Base-by-base conservation (phyloP, 2,888 invertebrate species). In the Euclidia mi region DNA sequence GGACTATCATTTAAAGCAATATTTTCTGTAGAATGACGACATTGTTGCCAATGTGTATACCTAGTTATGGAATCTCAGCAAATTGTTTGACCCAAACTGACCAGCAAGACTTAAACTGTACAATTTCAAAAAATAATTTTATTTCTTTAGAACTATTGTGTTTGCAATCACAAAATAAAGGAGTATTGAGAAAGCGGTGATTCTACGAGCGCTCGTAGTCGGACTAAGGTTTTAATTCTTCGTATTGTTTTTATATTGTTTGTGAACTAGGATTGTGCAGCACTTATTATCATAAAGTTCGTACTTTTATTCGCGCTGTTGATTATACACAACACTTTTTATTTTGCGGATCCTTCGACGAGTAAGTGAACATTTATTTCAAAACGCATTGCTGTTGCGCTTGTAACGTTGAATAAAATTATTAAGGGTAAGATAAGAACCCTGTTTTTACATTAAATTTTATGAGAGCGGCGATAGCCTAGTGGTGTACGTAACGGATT, bases 201-300 rank as follows among this genome's bases (percentile, higher is more conserved):
- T 17, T 15, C 35, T 9, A 11, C 6, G 14, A 17, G 35, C 14
- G 3, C n/a, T n/a, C n/a, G 35, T 32, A n/a, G n/a, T 32, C 15
- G 2, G 15, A 18, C 31, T 1, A 12, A 32, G 9, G 4, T 34
- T 37, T 37, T 37, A 10, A 18, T 37, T 18, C n/a, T 17, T 17
- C 17, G 37, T 37, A 37, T 14, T 37, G 18, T 37, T 37, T 37
- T 37, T 37, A 37, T 37, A 37, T 37, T 37, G 37, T 37, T 37
- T 37, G 37, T 37, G 10, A 37, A 17, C 37, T 37, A 37, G 37
- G 10, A n/a, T 18, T 17, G 17, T 17, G 37, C 37, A 17, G 12
- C 11, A 32, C 11, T 14, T 34, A 37, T 37, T 37, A 37, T 37
- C 37, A 37, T 37, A 37, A 37, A 37, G 15, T 10, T 2, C 15